phyloP scores from a whole-genome alignment of 2,888 invertebrate genomes.

The Leptopilina drosophilae region DNA sequence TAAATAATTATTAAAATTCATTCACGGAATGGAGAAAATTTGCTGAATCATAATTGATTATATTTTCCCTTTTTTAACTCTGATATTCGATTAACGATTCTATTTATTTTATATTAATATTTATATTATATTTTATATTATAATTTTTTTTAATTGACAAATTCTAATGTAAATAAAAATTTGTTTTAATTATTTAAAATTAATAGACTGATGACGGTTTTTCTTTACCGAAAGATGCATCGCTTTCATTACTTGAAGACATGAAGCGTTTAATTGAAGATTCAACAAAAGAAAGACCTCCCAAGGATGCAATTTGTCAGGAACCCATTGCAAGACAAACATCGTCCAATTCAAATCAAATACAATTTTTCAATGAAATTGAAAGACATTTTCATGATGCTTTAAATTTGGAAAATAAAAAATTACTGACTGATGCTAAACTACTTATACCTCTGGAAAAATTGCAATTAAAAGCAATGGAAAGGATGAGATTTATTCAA shows the following conservation, averaged over 20 bases:
- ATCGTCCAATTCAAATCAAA: slow-evolving; percentile 19
- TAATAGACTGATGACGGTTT: slow-evolving; percentile 69
- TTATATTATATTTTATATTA: no score
- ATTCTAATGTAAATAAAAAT: background rate
- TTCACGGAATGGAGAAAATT: no score
- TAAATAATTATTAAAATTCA: no score
- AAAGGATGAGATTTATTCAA: slow-evolving; percentile 82
- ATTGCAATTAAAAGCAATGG: slow-evolving; percentile 82
- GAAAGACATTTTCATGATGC: slow-evolving; percentile 80
- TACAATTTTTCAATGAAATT: slow-evolving; percentile 75
- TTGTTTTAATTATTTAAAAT: slow-evolving; percentile 43
- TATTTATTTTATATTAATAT: no score
- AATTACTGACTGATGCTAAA: slow-evolving; percentile 82
- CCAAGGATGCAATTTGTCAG: slow-evolving; percentile 5
- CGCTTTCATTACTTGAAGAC: slow-evolving; percentile 63
- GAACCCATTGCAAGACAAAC: slow-evolving; percentile 27
- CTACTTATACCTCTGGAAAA: slow-evolving; percentile 83
- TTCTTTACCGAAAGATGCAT: slow-evolving; percentile 62
- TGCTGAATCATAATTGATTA: no score
- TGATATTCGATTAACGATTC: no score
- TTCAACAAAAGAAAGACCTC: slow-evolving; percentile 27
- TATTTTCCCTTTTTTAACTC: no score
- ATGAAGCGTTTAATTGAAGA: slow-evolving; percentile 59
- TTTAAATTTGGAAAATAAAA: slow-evolving; percentile 84
- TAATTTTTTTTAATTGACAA: no score